These are phyloP conservation scores for Halichoerus grypus DNA, from an alignment of 2,113 vertebrate species.

Conservation along the genomic window DNA sequence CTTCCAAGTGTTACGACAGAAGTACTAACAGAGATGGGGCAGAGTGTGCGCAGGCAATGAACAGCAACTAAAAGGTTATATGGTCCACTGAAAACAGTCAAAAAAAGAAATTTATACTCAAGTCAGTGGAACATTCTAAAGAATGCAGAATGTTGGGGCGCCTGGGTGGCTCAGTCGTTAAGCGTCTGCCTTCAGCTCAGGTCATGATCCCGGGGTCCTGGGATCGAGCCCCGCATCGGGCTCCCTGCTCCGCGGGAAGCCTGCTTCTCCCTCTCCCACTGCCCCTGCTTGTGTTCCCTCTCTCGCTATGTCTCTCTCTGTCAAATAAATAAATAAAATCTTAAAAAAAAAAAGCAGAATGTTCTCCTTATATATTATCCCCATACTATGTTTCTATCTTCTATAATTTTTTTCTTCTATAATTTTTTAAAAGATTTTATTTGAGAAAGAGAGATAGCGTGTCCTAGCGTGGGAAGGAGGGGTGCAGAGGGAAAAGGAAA, in stretches of 20 bases:
- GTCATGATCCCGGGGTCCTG: no score
- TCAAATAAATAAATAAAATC: no score
- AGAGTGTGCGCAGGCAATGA: not conserved
- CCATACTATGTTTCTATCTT: not conserved
- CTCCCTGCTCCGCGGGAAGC: no score
- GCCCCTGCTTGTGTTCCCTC: no score
- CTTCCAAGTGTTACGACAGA: not conserved
- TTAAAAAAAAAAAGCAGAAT: not conserved
- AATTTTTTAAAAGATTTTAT: not conserved
- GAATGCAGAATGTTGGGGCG: not conserved
- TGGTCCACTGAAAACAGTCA: not conserved
- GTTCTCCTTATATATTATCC: not conserved
- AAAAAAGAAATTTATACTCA: not conserved
- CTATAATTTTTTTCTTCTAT: slow-evolving; percentile 7
- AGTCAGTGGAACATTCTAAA: slow-evolving; percentile 34
- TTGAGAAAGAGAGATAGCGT: not conserved
- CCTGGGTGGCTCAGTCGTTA: no score
- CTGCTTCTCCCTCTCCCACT: no score
- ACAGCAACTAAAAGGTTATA: not conserved
- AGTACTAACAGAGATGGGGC: slow-evolving; percentile 10
- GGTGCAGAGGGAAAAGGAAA: not conserved
- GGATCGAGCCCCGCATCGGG: no score
- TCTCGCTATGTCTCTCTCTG: no score
- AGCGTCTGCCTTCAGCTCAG: no score
- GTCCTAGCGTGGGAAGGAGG: not conserved